Evolutionary conservation across 2,888 invertebrate species (phyloP).

Genomic region (Heteropelma amictum): DNA sequence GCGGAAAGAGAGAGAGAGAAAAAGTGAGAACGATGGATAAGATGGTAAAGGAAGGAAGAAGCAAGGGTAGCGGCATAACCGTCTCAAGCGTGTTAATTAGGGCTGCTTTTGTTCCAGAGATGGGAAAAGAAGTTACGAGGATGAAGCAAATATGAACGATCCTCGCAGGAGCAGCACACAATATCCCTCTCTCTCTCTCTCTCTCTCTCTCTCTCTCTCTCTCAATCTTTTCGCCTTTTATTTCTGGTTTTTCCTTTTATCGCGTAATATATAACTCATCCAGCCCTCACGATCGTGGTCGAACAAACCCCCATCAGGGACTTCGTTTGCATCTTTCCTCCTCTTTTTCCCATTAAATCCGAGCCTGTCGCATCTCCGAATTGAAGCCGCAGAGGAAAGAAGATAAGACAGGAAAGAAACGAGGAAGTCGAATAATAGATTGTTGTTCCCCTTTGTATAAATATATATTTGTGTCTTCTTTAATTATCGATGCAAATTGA

Average conservation of each 20-base stretch:
- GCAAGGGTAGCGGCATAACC: slow-evolving; percentile 58
- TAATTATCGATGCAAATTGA: slow-evolving; percentile 43
- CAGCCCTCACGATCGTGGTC: slow-evolving; percentile 27
- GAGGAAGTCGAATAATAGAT: slow-evolving; percentile 45
- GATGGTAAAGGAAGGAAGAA: slow-evolving; percentile 50
- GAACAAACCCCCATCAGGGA: neutral
- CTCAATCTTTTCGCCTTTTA: neutral
- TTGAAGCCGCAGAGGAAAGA: slow-evolving; percentile 14
- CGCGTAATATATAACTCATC: slow-evolving; percentile 13
- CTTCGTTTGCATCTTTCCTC: slow-evolving; percentile 19
- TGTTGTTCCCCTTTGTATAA: slow-evolving; percentile 13
- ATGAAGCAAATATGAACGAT: slow-evolving; percentile 72
- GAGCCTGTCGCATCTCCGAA: slow-evolving; percentile 18
- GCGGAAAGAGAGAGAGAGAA: slow-evolving; percentile 16
- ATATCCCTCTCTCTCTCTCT: slow-evolving; percentile 15
- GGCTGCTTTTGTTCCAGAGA: slow-evolving; percentile 71
- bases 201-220: neutral
- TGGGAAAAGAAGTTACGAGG: slow-evolving; percentile 63
- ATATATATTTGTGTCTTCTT: slow-evolving; percentile 15
- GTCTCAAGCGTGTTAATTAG: slow-evolving; percentile 76
- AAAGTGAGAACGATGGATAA: neutral
- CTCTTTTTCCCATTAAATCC: neutral
- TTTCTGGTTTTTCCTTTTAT: slow-evolving; percentile 4
- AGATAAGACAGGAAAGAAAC: slow-evolving; percentile 36
- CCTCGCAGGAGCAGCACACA: slow-evolving; percentile 40